A percentile compares a stretch with the other conserved stretches of the same genome.
phyloP scores from a whole-genome alignment of 1,140 invertebrate species.

The Sycophila sp. region DNA sequence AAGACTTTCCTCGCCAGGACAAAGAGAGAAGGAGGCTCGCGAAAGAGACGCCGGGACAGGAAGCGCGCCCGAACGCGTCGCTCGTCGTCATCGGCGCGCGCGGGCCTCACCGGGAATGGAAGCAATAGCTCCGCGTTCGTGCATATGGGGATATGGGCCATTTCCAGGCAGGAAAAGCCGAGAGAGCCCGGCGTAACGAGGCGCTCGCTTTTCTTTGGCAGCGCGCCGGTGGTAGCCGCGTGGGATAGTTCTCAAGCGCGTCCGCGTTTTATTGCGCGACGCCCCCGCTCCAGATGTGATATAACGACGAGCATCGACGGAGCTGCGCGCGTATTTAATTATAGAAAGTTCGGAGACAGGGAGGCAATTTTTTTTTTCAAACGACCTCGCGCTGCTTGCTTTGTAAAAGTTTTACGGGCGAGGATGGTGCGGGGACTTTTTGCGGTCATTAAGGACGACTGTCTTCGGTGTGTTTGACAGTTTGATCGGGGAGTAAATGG shows the following conservation, averaged over 20 bases:
- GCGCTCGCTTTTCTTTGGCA: conserved; percentile 23
- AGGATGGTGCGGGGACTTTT: too few relatives aligned
- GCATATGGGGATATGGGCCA: background rate
- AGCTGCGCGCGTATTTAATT: conserved; percentile 37
- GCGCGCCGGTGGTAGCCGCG: conserved; percentile 42
- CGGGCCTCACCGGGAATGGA: background rate
- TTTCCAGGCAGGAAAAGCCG: conserved; percentile 2
- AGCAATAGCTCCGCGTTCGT: background rate
- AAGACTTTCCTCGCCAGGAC: background rate
- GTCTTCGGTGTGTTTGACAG: too few relatives aligned
- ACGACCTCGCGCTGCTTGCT: background rate
- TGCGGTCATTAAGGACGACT: too few relatives aligned
- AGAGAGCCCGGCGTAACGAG: conserved; percentile 39
- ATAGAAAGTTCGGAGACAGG: conserved; percentile 13
- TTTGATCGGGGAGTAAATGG: too few relatives aligned
- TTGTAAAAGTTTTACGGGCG: background rate
- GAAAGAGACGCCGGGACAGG: background rate
- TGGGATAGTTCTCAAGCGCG: conserved; percentile 62
- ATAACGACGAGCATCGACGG: background rate
- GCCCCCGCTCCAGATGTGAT: conserved; percentile 43
- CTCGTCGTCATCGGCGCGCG: background rate
- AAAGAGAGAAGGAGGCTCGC: too few relatives aligned
- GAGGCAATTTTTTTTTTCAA: background rate
- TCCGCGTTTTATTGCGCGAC: conserved; percentile 53
- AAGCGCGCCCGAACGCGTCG: background rate